Conservation (phyloP, 2,113 vertebrate species). For the Corapipo altera region DNA sequence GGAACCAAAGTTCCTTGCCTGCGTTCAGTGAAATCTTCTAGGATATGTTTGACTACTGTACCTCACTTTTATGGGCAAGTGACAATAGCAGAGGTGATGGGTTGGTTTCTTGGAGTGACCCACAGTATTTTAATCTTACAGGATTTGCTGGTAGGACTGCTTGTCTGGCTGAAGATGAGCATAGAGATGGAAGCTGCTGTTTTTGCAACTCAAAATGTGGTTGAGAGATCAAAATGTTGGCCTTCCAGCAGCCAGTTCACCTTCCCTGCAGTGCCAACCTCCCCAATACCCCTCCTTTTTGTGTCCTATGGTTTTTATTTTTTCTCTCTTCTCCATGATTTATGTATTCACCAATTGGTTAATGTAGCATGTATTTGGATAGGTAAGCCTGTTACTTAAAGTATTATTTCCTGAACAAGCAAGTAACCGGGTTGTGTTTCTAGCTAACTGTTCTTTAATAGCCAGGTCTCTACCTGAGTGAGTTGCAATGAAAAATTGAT, state of each 20-base stretch:
- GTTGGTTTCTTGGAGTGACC: background rate
- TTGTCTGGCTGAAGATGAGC: background rate
- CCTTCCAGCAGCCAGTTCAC: background rate
- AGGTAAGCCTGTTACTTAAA: background rate
- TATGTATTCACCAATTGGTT: background rate
- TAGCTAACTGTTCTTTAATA: background rate
- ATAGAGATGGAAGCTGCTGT: background rate
- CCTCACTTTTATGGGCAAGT: background rate
- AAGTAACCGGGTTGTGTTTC: background rate
- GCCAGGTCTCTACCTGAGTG: background rate
- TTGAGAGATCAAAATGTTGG: background rate
- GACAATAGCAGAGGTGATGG: background rate
- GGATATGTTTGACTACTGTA: accelerated
- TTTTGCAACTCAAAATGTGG: background rate
- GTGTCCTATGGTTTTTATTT: background rate
- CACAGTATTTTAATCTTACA: background rate
- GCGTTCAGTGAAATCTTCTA: background rate
- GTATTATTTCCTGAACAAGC: slow-evolving; percentile 1
- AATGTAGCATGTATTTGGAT: background rate
- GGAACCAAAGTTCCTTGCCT: accelerated
- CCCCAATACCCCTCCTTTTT: background rate
- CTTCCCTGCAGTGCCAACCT: background rate
- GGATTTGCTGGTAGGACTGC: background rate
- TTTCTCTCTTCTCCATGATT: background rate
- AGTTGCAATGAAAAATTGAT: background rate